Percentiles rank a stretch among this genome's conserved stretches.
Conservation (phyloP, 2,797 vertebrate genomes). For the Catharus ustulatus region DNA sequence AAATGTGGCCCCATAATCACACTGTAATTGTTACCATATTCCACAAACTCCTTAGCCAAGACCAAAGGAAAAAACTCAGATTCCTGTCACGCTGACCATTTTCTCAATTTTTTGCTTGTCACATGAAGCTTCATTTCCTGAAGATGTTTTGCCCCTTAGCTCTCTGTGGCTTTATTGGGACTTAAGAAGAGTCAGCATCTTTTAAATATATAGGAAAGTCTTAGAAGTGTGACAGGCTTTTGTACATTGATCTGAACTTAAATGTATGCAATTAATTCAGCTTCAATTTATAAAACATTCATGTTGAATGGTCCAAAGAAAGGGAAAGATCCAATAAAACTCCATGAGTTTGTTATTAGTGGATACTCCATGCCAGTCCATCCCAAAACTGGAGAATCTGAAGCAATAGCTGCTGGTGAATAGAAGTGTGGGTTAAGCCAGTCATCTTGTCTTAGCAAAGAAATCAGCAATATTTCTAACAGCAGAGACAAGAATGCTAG, state of each 20-base stretch:
- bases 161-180: neutral
- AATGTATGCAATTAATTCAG: neutral
- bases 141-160: neutral
- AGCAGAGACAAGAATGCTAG: neutral
- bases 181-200: neutral
- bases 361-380: too few relatives aligned
- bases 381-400: neutral
- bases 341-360: neutral
- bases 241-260: neutral
- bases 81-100: neutral
- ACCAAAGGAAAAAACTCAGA: neutral
- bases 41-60: neutral
- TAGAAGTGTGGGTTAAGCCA: neutral
- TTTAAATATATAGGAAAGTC: neutral
- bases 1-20: neutral
- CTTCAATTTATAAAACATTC: neutral
- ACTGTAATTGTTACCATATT: constrained; percentile 9
- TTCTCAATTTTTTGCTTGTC: neutral
- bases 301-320: neutral
- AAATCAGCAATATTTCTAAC: neutral
- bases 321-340: neutral
- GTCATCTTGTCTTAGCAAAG: neutral
- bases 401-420: neutral
- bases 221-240: neutral
- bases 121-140: neutral